Evolutionary conservation across 2,888 invertebrate genomes (phyloP), one percentile per base, ranked within the genome.

Genomic region (Drosophila colorata): DNA sequence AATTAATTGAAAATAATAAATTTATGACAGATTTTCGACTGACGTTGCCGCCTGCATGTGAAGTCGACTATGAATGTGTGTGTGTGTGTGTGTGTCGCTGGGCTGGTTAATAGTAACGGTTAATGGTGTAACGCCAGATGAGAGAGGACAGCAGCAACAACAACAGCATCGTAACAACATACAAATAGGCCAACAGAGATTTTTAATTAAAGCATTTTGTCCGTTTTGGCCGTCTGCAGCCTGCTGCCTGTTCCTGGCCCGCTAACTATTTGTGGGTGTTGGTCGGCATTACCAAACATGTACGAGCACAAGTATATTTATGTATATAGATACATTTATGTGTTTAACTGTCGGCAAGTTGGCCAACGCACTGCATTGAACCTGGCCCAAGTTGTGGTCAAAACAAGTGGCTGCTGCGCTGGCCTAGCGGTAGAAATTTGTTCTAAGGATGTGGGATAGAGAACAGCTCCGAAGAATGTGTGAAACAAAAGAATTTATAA

Each of bases 1-100:
- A 88, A 85, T 88, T 85, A 85, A 85, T 85, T 85, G 78, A 80
- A 88, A 85, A 88, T 85, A 86, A 85, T 85, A 85, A 85, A 85
- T 86, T 85, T 86, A 88, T 78, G 88, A 88, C 87, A 85, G 87
- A 80, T 83, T 83, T 78, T 74, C 72, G 68, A 82, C 69, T 68
- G 86, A 71, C 73, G 69, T 61, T 59, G 68, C 64, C 59, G 67
- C 58, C 69, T 44, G 69, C 64, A 63, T 69, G 61, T 76, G 72
- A 43, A 48, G 47, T 51, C 68, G 37, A 43, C 18, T 41, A 14
- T 38, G 16, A 38, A 14, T 44, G 25, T 33, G 31, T 55, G 37
- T 25, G 37, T 25, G 47, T 56, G 43, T 31, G 25, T 37, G 35
- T 37, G 8, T 64, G 37, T 52, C 48, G 56, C 41, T 73, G 73